A percentile compares a stretch with the other conserved stretches of the same genome.
These are phyloP conservation scores for Leptopilina drosophilae DNA, from an alignment of 2,888 invertebrate genomes.

Conservation along the genomic window DNA sequence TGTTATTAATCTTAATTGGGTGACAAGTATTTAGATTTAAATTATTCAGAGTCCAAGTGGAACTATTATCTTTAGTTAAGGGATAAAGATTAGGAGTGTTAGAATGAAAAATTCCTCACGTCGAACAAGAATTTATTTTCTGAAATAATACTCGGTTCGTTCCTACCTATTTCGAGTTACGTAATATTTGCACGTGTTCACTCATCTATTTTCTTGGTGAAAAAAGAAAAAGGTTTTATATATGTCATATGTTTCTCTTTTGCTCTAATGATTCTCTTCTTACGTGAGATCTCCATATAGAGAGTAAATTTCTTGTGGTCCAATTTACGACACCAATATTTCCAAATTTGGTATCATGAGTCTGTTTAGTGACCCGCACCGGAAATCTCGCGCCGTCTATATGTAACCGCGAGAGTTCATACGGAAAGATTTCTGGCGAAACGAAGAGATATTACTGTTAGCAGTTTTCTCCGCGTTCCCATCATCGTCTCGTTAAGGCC, in stretches of 20 bases:
- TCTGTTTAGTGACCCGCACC: constrained; percentile 21
- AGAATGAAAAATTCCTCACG: too few species aligned
- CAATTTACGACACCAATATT: constrained; percentile 27
- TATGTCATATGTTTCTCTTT: constrained; percentile 1
- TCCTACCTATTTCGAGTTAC: neutral
- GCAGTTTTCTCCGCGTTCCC: constrained; percentile 22
- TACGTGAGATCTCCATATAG: constrained; percentile 29
- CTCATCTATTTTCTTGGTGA: neutral
- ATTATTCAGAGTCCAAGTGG: too few species aligned
- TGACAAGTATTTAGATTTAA: too few species aligned
- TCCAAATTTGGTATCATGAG: constrained; percentile 28
- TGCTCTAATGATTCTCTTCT: constrained; percentile 11
- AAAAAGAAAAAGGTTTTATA: neutral
- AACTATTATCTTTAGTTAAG: too few species aligned
- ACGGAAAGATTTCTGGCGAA: constrained; percentile 32
- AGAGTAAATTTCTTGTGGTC: constrained; percentile 21
- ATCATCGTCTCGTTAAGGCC: constrained; percentile 55
- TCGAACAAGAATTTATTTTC: neutral
- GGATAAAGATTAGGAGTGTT: too few species aligned
- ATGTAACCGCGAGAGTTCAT: neutral
- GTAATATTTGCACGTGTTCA: constrained; percentile 7
- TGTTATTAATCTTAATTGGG: too few species aligned
- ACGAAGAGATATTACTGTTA: constrained; percentile 32
- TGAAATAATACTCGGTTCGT: neutral
- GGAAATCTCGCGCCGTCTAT: constrained; percentile 5